Evolutionary conservation across 2,797 vertebrate genomes (phyloP), one percentile per base, ranked within the genome.

Genomic region (Labroides dimidiatus): DNA sequence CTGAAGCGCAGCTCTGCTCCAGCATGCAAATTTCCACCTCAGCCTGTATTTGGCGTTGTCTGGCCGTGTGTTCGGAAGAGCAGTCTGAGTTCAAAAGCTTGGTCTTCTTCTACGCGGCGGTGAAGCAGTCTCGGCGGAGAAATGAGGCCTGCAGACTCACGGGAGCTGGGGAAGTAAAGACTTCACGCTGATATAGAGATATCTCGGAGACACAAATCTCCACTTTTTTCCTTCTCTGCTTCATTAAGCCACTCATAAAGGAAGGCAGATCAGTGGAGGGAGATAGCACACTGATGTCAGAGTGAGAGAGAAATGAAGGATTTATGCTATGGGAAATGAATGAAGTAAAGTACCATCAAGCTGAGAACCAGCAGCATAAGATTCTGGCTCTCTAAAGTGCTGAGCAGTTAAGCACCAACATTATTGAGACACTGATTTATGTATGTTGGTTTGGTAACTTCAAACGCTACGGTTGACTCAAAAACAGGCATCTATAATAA

Each of bases 191-290:
- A 90, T 92, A 87, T 77, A 86, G 81, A 72, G 66, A 79, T 49
- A 76, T 80, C 83, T 88, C 81, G 41, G 75, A 61, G 79, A 84
- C 64, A 86, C 75, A 81, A 61, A 89, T 87, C 75, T 89, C 36
- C 44, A 59, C 67, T 82, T 82, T 58, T 75, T 84, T 57, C 16
- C 74, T 84, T 73, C 69, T 67, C 71, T 36, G 69, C 86, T 87
- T 89, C 85, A 91, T 93, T 92, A 88, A 72, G 80, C 75, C 69
- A 75, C 75, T 82, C 75, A 92, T 86, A 85, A 90, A 87, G 68
- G 69, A 77, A 78, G 81, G 56, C 65, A 82, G 87, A 90, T 92
- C 78, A 89, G 85, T 85, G 80, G 51, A 48, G 62, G 72, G 64
- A 86, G 83, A 82, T 75, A 69, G 77, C 79, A 52, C 48, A 30